phyloP scores from a whole-genome alignment of 2,888 invertebrate species.

The Lasioglossum marginatum region DNA sequence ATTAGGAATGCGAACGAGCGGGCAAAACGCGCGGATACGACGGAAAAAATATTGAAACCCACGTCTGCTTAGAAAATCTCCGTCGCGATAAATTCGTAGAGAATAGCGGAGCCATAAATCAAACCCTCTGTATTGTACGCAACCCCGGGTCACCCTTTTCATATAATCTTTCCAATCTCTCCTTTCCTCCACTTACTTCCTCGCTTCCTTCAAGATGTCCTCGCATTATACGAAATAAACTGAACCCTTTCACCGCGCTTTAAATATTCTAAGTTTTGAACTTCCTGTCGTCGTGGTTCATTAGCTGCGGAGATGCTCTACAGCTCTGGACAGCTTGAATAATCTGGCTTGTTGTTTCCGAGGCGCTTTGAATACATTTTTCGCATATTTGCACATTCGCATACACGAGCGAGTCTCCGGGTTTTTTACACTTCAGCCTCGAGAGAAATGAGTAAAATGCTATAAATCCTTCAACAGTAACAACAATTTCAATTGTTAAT shows the following conservation, averaged over 20 bases:
- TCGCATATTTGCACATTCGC: background rate
- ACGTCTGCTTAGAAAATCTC: background rate
- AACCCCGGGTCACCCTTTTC: conserved; percentile 2
- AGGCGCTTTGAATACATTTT: background rate
- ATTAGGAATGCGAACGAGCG: background rate
- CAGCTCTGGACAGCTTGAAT: background rate
- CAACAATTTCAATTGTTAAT: background rate
- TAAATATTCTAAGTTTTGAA: background rate
- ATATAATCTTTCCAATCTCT: background rate
- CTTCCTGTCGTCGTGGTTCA: background rate
- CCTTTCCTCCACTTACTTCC: background rate
- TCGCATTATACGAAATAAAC: background rate
- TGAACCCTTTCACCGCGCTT: background rate
- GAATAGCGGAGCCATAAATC: background rate
- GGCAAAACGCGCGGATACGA: background rate
- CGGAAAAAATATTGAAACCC: background rate
- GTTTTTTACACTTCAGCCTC: too few relatives aligned
- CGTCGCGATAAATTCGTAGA: background rate
- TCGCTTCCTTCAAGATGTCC: background rate
- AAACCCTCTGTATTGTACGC: background rate
- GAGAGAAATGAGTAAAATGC: too few relatives aligned
- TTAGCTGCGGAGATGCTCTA: background rate
- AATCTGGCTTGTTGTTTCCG: background rate
- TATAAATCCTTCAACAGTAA: too few relatives aligned
- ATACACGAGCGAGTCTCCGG: background rate